Conservation (phyloP, 2,113 vertebrate species). For the Stictonetta naevosa region DNA sequence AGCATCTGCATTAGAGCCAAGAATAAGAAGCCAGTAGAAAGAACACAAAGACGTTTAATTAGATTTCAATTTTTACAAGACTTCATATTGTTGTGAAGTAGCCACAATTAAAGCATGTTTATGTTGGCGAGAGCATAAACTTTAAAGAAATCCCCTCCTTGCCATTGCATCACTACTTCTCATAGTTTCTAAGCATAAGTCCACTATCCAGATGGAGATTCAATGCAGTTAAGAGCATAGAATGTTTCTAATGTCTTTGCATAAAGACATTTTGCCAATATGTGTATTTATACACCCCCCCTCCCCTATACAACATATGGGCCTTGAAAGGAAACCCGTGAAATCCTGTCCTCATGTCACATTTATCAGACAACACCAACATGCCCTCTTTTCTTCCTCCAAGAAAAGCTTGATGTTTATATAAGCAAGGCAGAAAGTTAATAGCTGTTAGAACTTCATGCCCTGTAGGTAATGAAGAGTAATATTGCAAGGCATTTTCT, state of each 20-base stretch:
- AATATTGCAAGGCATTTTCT: not conserved
- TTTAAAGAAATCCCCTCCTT: not conserved
- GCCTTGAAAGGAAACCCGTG: not conserved
- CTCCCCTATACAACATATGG: not conserved
- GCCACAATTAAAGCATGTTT: not conserved
- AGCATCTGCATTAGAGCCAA: not conserved
- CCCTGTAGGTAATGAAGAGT: not conserved
- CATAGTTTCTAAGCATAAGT: not conserved
- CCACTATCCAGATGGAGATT: not conserved
- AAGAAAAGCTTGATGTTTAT: not conserved
- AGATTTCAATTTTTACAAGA: not conserved
- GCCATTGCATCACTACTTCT: not conserved
- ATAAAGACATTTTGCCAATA: not conserved
- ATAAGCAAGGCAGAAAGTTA: not conserved
- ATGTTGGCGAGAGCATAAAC: not conserved
- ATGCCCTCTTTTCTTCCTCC: not conserved
- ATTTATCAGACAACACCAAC: not conserved
- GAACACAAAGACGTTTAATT: slow-evolving; percentile 16
- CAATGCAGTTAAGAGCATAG: not conserved
- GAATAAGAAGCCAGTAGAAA: not conserved
- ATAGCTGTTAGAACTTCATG: not conserved
- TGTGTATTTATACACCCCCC: not conserved
- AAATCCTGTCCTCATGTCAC: not conserved
- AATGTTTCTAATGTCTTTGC: not conserved
- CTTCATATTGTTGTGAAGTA: not conserved